These are phyloP conservation scores for Allacma fusca DNA, from an alignment of 2,888 invertebrate species.

Conservation along the genomic window DNA sequence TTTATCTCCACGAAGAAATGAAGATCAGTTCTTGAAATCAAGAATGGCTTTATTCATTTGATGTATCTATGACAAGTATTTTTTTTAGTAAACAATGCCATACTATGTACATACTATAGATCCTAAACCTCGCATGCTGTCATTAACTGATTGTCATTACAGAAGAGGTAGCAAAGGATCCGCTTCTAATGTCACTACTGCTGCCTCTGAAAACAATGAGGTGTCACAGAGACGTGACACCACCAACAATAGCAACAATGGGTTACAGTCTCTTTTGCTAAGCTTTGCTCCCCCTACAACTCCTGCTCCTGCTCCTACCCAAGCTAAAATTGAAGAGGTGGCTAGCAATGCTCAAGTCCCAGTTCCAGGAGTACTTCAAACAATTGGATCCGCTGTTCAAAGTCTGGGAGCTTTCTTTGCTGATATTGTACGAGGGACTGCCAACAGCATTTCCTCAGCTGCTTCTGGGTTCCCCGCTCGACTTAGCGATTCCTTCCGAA, in stretches of 20 bases:
- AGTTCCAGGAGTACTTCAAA: constrained; percentile 34
- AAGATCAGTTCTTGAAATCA: too few species aligned
- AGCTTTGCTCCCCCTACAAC: constrained; percentile 3
- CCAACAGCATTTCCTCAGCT: constrained; percentile 11
- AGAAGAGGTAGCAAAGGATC: constrained; percentile 4
- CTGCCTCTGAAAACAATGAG: not conserved
- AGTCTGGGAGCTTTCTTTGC: constrained; percentile 39
- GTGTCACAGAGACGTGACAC: not conserved
- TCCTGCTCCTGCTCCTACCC: not conserved
- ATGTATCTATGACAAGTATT: too few species aligned
- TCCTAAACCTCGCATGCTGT: too few species aligned
- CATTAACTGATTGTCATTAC: not conserved
- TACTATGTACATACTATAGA: too few species aligned
- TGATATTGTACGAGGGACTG: constrained; percentile 24
- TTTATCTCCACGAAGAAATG: too few species aligned
- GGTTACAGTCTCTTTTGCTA: not conserved
- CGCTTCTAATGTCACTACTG: not conserved
- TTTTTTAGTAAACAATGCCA: too few species aligned
- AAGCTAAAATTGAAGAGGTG: not conserved
- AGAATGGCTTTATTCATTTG: too few species aligned
- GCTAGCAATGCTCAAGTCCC: not conserved
- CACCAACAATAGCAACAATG: not conserved
- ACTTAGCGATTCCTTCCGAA: constrained; percentile 18
- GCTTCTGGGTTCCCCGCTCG: constrained; percentile 23
- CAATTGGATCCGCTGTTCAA: constrained; percentile 40